A percentile compares a stretch with the other conserved stretches of the same genome.
phyloP scores from a whole-genome alignment of 2,797 vertebrate genomes.

The Salmo trutta region DNA sequence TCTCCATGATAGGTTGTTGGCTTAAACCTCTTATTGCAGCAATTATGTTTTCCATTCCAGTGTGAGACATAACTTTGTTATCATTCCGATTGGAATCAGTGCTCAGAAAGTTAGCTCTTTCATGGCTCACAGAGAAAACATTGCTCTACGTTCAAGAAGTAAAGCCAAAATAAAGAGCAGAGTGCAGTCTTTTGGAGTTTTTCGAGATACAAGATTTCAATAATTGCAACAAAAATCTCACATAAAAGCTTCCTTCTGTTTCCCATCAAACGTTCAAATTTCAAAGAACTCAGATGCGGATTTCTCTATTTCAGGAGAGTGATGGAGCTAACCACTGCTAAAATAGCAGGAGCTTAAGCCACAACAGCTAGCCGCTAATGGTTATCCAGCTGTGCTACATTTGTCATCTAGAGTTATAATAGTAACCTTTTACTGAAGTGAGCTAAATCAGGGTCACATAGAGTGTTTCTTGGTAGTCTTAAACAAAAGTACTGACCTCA shows the following conservation, averaged over 20 bases:
- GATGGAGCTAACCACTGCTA: slow-evolving; percentile 29
- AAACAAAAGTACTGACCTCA: no score
- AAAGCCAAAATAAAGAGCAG: slow-evolving; percentile 69
- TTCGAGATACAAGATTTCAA: slow-evolving; percentile 69
- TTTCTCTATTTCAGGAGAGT: slow-evolving; percentile 36
- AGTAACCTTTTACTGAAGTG: neutral
- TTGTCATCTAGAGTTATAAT: slow-evolving; percentile 21
- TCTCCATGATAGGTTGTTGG: slow-evolving; percentile 50
- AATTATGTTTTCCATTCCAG: slow-evolving; percentile 69
- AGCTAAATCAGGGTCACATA: no score
- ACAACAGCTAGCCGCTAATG: slow-evolving; percentile 22
- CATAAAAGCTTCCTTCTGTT: slow-evolving; percentile 73
- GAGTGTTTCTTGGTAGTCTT: no score
- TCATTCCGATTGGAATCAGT: slow-evolving; percentile 69
- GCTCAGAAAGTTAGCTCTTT: slow-evolving; percentile 58
- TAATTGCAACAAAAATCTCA: slow-evolving; percentile 69
- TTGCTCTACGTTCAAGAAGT: slow-evolving; percentile 52
- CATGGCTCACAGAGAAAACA: slow-evolving; percentile 71
- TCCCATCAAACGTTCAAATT: slow-evolving; percentile 50
- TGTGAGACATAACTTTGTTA: slow-evolving; percentile 61
- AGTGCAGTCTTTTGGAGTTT: slow-evolving; percentile 56
- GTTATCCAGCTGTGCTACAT: slow-evolving; percentile 36
- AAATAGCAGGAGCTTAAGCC: slow-evolving; percentile 33
- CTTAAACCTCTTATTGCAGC: slow-evolving; percentile 51
- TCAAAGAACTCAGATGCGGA: slow-evolving; percentile 56